Base-by-base conservation (phyloP, 2,113 vertebrate species). In the Menidia beryllina region DNA sequence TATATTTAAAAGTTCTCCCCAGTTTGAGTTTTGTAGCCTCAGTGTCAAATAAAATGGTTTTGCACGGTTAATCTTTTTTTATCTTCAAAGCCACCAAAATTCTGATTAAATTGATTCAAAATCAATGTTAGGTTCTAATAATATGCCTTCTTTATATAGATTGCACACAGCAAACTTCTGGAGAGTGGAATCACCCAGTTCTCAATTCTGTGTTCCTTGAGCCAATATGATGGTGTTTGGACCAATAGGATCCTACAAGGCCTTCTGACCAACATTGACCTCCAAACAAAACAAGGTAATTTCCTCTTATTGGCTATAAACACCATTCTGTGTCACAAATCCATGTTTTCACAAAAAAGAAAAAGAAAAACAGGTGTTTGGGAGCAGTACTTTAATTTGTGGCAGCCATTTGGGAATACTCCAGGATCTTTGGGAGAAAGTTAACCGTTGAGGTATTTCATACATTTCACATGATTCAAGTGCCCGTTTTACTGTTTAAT, bases 181-280 rank as follows among this genome's bases (percentile, higher is more conserved):
- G 94, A 96, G 89, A 94, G 93, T 71, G 96, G 95, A 65, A 93
- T 95, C 67, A 69, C 67, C 61, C 95, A 96, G 82, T 95, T 97
- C 69, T 88, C 90, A 23, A 87, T 94, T 86, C 93, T 99, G 81
- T 92, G 89, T 73, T 89, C 88, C 14, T 82, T 97, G 89, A 91
- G 93, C 38, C 94, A 94, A 84, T 93, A 96, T 69, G 91, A 89
- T 20, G 96, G 97, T 5, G 92, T 95, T 45, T 99, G 97, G 97
- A 94, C 91, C 79, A 94, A 95, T 84, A 79, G 85, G 6, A 86
- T 96, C 10, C 89, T 99, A 65, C 91, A 91, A 80, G 86, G 82
- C 75, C 92, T 99, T 81, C 92, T 98, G 80, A 94, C 94, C 74
- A 93, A 95, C 30, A 89, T 95, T 34, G 76, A 82, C 41, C 43